Conservation (phyloP, 37 sponge, comb jelly and placozoan species). For the Eunapius fragilis region DNA sequence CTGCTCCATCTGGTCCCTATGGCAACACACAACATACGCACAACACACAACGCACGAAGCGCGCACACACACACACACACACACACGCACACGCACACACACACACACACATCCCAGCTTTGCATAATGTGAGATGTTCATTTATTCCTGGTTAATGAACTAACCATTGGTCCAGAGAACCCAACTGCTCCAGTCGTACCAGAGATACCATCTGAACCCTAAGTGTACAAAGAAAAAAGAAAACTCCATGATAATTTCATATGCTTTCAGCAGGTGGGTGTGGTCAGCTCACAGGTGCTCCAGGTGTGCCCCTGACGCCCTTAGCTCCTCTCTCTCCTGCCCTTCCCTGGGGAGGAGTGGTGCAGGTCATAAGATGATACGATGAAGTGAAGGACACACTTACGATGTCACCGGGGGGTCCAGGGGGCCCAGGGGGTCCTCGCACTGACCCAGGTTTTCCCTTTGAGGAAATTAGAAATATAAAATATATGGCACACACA, state of each 20-base stretch:
- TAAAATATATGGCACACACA: too few relatives aligned
- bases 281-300: conserved; percentile 25
- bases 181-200: conserved; percentile 34
- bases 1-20: conserved; percentile 33
- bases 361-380: too few relatives aligned
- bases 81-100: background rate
- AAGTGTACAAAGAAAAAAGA: too few relatives aligned
- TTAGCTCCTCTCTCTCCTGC: conserved; percentile 51
- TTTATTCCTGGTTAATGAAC: background rate
- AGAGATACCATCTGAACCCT: conserved; percentile 6
- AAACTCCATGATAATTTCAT: background rate
- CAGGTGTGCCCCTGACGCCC: conserved; percentile 39
- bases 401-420: conserved; percentile 55
- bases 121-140: background rate
- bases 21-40: too few relatives aligned
- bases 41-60: too few relatives aligned
- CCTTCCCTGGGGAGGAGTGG: conserved; percentile 21
- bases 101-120: background rate
- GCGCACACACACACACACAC: background rate
- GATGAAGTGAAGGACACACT: conserved; percentile 5
- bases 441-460: conserved; percentile 10
- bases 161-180: conserved; percentile 15
- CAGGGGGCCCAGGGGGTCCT: conserved; percentile 48
- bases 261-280: background rate
- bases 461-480: background rate